A percentile compares a stretch with the other conserved stretches of the same genome.
These are phyloP conservation scores for Cryptus viduatorius DNA, from an alignment of 2,888 invertebrate genomes.

Conservation along the genomic window DNA sequence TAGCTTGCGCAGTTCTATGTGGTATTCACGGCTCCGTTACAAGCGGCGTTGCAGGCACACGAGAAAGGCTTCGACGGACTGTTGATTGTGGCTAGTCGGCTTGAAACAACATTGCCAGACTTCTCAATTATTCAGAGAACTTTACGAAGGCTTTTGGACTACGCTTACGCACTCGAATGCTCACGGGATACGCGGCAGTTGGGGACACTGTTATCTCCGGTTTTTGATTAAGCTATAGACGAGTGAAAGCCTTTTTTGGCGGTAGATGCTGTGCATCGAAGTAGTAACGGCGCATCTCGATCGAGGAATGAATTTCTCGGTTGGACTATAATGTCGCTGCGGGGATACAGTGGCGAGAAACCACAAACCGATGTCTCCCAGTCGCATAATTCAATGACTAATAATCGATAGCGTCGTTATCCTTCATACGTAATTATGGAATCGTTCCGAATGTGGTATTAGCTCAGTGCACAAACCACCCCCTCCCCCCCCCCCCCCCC, in stretches of 20 bases:
- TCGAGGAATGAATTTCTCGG: background rate
- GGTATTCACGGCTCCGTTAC: background rate
- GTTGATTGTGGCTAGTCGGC: slow-evolving; percentile 63
- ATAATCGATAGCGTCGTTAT: slow-evolving; percentile 64
- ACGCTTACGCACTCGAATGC: slow-evolving; percentile 42
- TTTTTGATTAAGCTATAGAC: slow-evolving; percentile 37
- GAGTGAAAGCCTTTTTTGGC: slow-evolving; percentile 11
- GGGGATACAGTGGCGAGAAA: too few relatives aligned
- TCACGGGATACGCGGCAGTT: background rate
- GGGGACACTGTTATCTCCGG: slow-evolving; percentile 31
- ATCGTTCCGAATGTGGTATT: slow-evolving; percentile 64
- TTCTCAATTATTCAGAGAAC: slow-evolving; percentile 68
- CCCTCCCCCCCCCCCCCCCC: slow-evolving; percentile 3
- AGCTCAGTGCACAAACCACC: slow-evolving; percentile 30
- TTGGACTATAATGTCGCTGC: too few relatives aligned
- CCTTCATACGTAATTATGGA: slow-evolving; percentile 66
- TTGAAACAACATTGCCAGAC: slow-evolving; percentile 66
- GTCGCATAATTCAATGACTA: slow-evolving; percentile 56
- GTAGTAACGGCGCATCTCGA: background rate
- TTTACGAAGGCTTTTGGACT: slow-evolving; percentile 50
- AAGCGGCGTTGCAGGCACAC: slow-evolving; percentile 26
- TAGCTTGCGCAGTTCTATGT: slow-evolving; percentile 37
- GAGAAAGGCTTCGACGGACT: slow-evolving; percentile 50
- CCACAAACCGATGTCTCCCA: slow-evolving; percentile 10
- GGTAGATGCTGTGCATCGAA: background rate